Base-by-base conservation (phyloP, 2,888 invertebrate species). In the Orchestes rusci region DNA sequence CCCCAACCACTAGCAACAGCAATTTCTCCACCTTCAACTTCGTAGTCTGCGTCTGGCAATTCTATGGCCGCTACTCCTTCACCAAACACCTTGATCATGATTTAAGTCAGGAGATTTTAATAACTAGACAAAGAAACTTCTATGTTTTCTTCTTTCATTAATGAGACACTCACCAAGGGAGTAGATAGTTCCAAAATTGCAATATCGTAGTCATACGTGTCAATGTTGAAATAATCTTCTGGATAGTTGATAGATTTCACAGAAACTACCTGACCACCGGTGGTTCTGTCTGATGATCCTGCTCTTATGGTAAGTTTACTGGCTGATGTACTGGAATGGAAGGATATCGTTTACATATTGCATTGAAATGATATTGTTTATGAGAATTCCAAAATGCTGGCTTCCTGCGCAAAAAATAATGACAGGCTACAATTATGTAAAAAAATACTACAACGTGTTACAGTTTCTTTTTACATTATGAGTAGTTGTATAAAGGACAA, bases 121-220 rank as follows among this genome's bases (percentile, higher is more conserved):
- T n/a, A n/a, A n/a, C n/a, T n/a, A n/a, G n/a, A n/a, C n/a, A n/a
- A n/a, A n/a, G n/a, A n/a, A n/a, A n/a, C n/a, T n/a, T n/a, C n/a
- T n/a, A n/a, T n/a, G n/a, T n/a, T n/a, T n/a, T n/a, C n/a, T n/a
- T n/a, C n/a, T n/a, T n/a, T n/a, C n/a, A n/a, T n/a, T n/a, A n/a
- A n/a, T n/a, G n/a, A n/a, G n/a, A 20, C 4, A 29, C 45, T 48
- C 39, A 51, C 48, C 27, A 51, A 36, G 13, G 48, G 12, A 2
- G 32, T 39, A 10, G 2, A 16, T 18, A 76, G 63, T 16, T 61
- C 59, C 10, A 76, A 61, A 19, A 76, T 60, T 1, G 70, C 72
- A 2, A 74, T 72, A 54, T 76, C 76, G 47, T 72, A 69, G 48
- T 71, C 68, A 58, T 71, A 73, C 2, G 68, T 67, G 51, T 69